These are phyloP conservation scores for Cromileptes altivelis DNA, from an alignment of 2,113 vertebrate genomes.

Conservation along the genomic window DNA sequence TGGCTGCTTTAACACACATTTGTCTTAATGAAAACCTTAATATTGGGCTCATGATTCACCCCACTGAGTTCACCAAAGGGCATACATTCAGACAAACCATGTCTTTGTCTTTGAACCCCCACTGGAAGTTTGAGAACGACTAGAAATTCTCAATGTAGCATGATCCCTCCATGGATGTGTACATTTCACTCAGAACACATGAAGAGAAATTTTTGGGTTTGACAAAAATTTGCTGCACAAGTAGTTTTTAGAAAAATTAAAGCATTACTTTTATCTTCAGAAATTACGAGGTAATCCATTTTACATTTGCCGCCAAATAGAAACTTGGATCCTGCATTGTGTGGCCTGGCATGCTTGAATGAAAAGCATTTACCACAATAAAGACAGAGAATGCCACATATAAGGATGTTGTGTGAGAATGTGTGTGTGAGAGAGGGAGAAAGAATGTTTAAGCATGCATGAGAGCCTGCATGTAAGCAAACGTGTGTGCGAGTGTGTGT, in stretches of 20 bases:
- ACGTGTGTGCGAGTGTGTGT: slow-evolving; percentile 9
- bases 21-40: neutral
- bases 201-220: slow-evolving; percentile 48
- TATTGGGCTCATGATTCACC: slow-evolving; percentile 14
- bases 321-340: slow-evolving; percentile 81
- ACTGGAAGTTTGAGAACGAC: slow-evolving; percentile 63
- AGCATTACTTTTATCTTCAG: slow-evolving; percentile 32
- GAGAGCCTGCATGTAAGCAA: slow-evolving; percentile 63
- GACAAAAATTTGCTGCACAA: slow-evolving; percentile 48
- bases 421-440: slow-evolving; percentile 23
- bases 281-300: slow-evolving; percentile 56
- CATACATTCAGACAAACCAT: slow-evolving; percentile 73
- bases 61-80: slow-evolving; percentile 46
- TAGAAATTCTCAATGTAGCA: slow-evolving; percentile 68
- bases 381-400: slow-evolving; percentile 67
- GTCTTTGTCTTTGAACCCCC: slow-evolving; percentile 73
- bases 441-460: slow-evolving; percentile 51
- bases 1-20: neutral
- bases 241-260: slow-evolving; percentile 24
- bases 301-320: slow-evolving; percentile 64
- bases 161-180: slow-evolving; percentile 74
- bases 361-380: slow-evolving; percentile 77
- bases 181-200: slow-evolving; percentile 55
- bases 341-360: slow-evolving; percentile 86
- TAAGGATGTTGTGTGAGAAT: slow-evolving; percentile 49